Percentiles rank a stretch among this genome's conserved stretches.
These are phyloP conservation scores for Cosmia trapezina DNA, from an alignment of 2,888 invertebrate species.

Conservation along the genomic window DNA sequence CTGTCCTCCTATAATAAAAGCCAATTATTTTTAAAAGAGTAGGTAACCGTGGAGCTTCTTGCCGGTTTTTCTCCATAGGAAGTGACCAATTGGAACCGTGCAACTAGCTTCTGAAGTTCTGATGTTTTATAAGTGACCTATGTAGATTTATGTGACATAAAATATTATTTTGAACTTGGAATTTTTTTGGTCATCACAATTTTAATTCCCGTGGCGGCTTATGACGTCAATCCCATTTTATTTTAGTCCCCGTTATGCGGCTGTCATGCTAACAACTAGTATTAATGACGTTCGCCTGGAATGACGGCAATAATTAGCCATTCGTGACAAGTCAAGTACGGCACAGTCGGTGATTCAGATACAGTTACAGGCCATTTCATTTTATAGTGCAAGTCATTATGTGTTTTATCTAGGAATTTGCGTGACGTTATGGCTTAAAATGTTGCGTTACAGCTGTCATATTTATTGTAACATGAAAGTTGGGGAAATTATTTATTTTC, in stretches of 20 bases:
- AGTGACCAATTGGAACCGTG: not conserved
- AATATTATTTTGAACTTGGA: not conserved
- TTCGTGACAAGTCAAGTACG: slow-evolving; percentile 66
- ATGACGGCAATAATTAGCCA: slow-evolving; percentile 67
- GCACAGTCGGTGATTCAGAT: slow-evolving; percentile 60
- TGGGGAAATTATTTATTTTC: slow-evolving; percentile 47
- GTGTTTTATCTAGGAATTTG: slow-evolving; percentile 53
- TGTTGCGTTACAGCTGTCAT: slow-evolving; percentile 48
- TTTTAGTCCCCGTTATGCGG: slow-evolving; percentile 62
- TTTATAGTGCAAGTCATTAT: slow-evolving; percentile 58
- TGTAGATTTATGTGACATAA: not conserved
- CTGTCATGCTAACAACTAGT: slow-evolving; percentile 68
- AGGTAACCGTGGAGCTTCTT: not conserved
- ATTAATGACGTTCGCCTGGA: slow-evolving; percentile 67
- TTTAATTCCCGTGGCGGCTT: slow-evolving; percentile 52
- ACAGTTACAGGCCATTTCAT: slow-evolving; percentile 61
- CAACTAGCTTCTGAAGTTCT: not conserved
- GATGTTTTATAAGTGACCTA: not conserved
- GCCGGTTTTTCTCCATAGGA: not conserved
- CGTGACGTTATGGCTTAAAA: slow-evolving; percentile 42
- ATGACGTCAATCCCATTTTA: slow-evolving; percentile 68
- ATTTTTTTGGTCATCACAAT: slow-evolving; percentile 40
- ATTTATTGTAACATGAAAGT: slow-evolving; percentile 40
- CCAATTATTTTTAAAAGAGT: not conserved
- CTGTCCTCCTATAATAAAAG: not conserved